phyloP scores from a whole-genome alignment of 1,140 invertebrate species.

The Drosophila paulistorum region DNA sequence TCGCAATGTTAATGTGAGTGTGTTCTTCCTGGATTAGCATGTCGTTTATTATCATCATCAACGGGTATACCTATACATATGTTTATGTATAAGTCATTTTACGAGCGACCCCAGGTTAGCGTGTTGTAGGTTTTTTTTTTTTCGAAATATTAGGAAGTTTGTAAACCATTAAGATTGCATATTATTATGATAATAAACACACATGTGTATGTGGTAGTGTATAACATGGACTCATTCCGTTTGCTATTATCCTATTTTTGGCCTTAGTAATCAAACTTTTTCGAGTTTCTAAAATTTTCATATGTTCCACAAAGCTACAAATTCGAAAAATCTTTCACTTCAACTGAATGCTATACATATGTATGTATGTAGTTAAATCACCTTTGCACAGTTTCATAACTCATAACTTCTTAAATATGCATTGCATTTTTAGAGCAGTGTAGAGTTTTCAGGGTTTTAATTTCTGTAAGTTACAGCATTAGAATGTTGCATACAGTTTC shows the following conservation, averaged over 20 bases:
- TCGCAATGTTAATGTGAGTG: slow-evolving; percentile 19
- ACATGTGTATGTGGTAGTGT: neutral
- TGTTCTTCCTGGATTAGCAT: slow-evolving; percentile 50
- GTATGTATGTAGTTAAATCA: too few relatives aligned
- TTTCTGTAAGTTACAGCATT: neutral
- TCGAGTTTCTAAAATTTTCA: neutral
- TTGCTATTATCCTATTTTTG: neutral
- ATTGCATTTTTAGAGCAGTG: too few relatives aligned
- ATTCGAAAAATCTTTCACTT: too few relatives aligned
- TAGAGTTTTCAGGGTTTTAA: too few relatives aligned
- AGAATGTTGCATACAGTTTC: neutral
- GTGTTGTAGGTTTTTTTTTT: neutral
- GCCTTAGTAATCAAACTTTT: neutral
- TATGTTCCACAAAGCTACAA: too few relatives aligned
- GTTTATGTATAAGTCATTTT: neutral
- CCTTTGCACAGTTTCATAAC: too few relatives aligned
- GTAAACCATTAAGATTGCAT: slow-evolving; percentile 18
- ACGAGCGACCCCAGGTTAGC: slow-evolving; percentile 3
- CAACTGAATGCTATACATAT: too few relatives aligned
- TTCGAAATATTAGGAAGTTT: neutral
- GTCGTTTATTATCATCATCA: slow-evolving; percentile 22
- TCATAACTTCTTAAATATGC: too few relatives aligned
- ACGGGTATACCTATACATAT: neutral
- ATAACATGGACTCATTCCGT: neutral
- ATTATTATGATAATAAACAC: neutral